Evolutionary conservation across 2,888 invertebrate genomes (phyloP), one percentile per base, ranked within the genome.

Genomic region (Drosophila trichaetosa): DNA sequence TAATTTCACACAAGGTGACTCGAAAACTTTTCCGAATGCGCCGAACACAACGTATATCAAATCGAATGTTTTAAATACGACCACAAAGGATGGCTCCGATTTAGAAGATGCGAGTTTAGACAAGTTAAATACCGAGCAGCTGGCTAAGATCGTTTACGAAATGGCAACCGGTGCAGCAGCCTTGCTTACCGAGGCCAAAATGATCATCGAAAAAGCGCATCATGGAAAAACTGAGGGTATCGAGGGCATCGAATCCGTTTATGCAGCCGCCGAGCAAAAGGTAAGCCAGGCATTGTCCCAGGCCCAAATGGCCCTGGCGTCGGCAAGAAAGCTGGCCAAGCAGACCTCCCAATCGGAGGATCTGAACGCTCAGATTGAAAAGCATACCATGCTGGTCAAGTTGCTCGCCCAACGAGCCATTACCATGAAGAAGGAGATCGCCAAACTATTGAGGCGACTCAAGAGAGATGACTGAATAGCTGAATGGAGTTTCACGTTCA

Each of bases 381-480:
- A 88, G 66, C 83, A 87, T 29, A 64, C 74, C 1, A 11, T 57
- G 33, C n/a, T 90, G 74, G 83, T 83, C 64, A 74, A 83, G 29
- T 24, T 82, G 7, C 13, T 87, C 31, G 82, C 70, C n/a, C 66
- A 56, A 16, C 86, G 72, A 2, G 83, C 87, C 16, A 58, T 67
- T 7, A 29, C 65, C 36, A 56, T 87, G 36, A 78, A 80, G 34
- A 72, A 74, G 31, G 72, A 90, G 48, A 86, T 88, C 29, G 62
- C 21, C n/a, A 70, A 64, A 34, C 58, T 86, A 2, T 68, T 86
- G 11, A 27, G 53, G 6, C 73, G 63, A 16, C 67, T 85, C 3
- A 69, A 79, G 42, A 64, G 48, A 21, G 40, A 63, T 16, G 21
- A 53, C 18, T 70, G 8, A 27, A 10, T 57, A 49, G 38, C 42